A percentile compares a stretch with the other conserved stretches of the same genome.
Evolutionary conservation across 2,797 vertebrate genomes (phyloP).

Genomic region (Melanotaenia parkinsoni): DNA sequence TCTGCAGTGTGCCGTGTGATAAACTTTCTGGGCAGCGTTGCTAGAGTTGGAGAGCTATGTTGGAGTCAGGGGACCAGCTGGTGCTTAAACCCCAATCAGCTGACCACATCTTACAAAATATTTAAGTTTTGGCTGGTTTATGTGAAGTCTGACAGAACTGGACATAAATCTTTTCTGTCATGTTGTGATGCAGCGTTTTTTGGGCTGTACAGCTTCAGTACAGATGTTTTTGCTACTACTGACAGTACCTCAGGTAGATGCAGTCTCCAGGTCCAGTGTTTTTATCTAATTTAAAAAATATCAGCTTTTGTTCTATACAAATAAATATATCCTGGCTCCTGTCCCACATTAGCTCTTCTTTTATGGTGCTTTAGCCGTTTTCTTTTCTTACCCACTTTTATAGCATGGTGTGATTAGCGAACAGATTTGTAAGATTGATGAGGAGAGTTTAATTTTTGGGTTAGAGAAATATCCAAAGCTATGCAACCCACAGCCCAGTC

Average conservation of each 20-base stretch:
- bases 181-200: conserved; percentile 5
- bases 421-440: no score
- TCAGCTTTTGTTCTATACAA: not conserved
- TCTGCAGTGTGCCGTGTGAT: not conserved
- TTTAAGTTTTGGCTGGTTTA: not conserved
- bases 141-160: not conserved
- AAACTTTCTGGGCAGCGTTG: conserved; percentile 53
- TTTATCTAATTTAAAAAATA: conserved; percentile 9
- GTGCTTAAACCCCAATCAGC: conserved; percentile 20
- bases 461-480: no score
- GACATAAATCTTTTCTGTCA: not conserved
- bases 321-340: no score
- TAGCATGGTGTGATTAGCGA: no score
- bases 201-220: not conserved
- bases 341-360: no score
- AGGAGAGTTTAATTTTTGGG: no score
- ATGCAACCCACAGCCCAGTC: no score
- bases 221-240: conserved; percentile 9
- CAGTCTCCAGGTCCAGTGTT: not conserved
- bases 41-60: conserved; percentile 38
- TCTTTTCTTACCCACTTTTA: no score
- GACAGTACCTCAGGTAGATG: conserved; percentile 11
- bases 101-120: not conserved
- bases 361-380: no score
- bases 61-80: conserved; percentile 44